These are phyloP conservation scores for Anguilla megastoma DNA, from an alignment of 2,797 vertebrate species.

Conservation along the genomic window DNA sequence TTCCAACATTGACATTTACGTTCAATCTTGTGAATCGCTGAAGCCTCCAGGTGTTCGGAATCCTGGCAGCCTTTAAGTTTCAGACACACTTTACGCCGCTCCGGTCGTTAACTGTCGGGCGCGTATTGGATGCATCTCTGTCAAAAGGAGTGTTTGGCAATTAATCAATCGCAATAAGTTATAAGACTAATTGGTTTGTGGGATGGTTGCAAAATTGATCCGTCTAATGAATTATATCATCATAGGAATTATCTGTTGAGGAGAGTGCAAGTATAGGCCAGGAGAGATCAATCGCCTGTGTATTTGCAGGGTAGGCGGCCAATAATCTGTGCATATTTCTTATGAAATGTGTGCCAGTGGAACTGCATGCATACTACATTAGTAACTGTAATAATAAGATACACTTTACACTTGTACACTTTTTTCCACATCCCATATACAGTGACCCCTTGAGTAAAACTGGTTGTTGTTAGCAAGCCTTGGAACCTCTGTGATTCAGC, in stretches of 20 bases:
- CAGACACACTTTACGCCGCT: constrained; percentile 10
- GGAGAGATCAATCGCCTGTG: constrained; percentile 54
- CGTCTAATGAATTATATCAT: constrained; percentile 66
- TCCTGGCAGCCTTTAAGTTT: constrained; percentile 22
- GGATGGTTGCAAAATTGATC: constrained; percentile 64
- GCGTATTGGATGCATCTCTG: constrained; percentile 48
- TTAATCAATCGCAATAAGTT: constrained; percentile 62
- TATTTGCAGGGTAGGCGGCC: constrained; percentile 44
- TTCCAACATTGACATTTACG: background rate
- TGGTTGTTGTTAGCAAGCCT: background rate
- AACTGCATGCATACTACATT: background rate
- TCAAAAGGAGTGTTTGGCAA: constrained; percentile 57
- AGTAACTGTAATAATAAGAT: constrained; percentile 1
- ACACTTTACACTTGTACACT: background rate
- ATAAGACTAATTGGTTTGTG: constrained; percentile 59
- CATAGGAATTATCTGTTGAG: constrained; percentile 60
- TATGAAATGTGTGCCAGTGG: background rate
- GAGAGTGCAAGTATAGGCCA: constrained; percentile 52
- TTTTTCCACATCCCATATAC: constrained; percentile 4
- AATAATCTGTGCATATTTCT: constrained; percentile 1
- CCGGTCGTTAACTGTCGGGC: constrained; percentile 37
- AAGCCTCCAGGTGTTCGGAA: background rate
- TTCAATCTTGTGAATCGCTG: background rate
- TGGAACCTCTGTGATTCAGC: background rate
- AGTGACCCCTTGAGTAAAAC: background rate